Percentiles rank a stretch among this genome's conserved stretches.
Evolutionary conservation across 2,888 invertebrate genomes (phyloP).

Genomic region (Acanthoscelides obtectus): DNA sequence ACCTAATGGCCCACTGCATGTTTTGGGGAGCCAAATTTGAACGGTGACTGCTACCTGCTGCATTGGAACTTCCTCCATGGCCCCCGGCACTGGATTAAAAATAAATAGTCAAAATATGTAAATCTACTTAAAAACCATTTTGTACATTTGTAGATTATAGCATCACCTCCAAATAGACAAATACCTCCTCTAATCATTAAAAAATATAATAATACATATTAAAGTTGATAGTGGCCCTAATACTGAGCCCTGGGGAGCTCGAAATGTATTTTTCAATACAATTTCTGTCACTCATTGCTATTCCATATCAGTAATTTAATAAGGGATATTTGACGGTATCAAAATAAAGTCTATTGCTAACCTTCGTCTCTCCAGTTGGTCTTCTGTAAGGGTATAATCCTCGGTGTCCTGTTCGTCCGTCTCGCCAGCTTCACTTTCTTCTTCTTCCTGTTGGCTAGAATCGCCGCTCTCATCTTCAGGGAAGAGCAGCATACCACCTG

Average conservation of each 20-base stretch:
- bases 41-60: slow-evolving; percentile 60
- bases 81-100: neutral
- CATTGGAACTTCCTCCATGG: slow-evolving; percentile 28
- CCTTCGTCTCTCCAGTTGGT: slow-evolving; percentile 77
- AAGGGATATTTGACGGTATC: too few species aligned
- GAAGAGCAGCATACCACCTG: slow-evolving; percentile 60
- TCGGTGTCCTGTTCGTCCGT: slow-evolving; percentile 87
- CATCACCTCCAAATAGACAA: too few species aligned
- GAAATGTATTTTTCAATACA: too few species aligned
- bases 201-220: too few species aligned
- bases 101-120: neutral
- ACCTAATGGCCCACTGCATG: slow-evolving; percentile 97
- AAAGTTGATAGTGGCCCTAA: too few species aligned
- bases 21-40: slow-evolving; percentile 89
- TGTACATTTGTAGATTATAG: too few species aligned
- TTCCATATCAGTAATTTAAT: too few species aligned
- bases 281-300: too few species aligned
- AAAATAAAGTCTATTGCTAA: slow-evolving; percentile 38
- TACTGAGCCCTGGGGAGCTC: too few species aligned
- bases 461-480: slow-evolving; percentile 93
- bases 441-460: slow-evolving; percentile 86
- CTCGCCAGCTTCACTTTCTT: slow-evolving; percentile 90
- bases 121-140: too few species aligned
- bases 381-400: slow-evolving; percentile 75
- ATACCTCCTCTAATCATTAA: too few species aligned